Evolutionary conservation across 2,797 vertebrate genomes (phyloP).

Genomic region (Notamacropus eugenii): DNA sequence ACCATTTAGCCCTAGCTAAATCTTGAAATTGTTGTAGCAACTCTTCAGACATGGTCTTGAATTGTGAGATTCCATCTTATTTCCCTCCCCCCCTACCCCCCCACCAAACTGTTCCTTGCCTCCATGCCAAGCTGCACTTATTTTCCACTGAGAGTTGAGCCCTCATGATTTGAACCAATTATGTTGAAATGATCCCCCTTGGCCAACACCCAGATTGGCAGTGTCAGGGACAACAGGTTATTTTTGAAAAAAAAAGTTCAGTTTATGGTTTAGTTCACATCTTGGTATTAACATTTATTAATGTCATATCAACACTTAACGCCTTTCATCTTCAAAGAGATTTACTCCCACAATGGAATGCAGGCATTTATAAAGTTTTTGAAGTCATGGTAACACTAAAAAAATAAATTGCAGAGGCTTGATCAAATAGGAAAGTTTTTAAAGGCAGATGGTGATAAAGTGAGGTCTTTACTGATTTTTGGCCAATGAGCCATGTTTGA

Average conservation of each 20-base stretch:
- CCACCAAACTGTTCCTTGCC: neutral
- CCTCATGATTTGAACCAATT: neutral
- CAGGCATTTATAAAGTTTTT: neutral
- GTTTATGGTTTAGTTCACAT: neutral
- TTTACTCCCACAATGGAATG: neutral
- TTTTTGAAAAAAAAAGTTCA: neutral
- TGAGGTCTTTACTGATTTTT: neutral
- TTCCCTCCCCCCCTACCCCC: neutral
- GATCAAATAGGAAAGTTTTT: neutral
- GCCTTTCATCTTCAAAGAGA: neutral
- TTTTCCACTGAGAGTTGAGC: neutral
- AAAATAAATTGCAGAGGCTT: neutral
- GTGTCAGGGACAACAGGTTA: neutral
- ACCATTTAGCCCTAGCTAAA: neutral
- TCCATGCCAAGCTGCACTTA: neutral
- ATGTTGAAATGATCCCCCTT: neutral
- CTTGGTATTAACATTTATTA: slow-evolving; percentile 1
- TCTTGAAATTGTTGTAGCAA: neutral
- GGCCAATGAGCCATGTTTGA: neutral
- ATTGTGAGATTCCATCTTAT: neutral
- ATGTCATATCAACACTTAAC: neutral
- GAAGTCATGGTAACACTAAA: slow-evolving; percentile 5
- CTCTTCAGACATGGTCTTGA: neutral
- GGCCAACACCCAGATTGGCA: neutral
- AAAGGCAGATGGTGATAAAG: slow-evolving; percentile 2